phyloP scores from a whole-genome alignment of 2,888 invertebrate genomes.

The Ctenicera cuprea region DNA sequence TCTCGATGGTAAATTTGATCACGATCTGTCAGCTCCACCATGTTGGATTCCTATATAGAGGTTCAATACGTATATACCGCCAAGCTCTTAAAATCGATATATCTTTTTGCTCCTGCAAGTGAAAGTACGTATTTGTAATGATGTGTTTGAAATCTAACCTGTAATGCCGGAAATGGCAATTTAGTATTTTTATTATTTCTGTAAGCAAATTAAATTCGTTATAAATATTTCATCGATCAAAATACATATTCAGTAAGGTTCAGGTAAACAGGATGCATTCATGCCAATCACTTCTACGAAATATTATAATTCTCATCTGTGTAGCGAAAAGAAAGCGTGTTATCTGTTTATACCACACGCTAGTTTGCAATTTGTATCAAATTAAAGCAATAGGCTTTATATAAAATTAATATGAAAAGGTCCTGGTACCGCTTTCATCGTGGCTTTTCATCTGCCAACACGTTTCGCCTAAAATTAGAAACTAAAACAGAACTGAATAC shows the following conservation, averaged over 20 bases:
- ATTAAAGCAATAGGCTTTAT: neutral
- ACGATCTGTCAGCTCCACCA: no score
- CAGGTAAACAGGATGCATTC: slow-evolving; percentile 2
- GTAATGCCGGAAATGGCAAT: no score
- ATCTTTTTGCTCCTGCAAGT: no score
- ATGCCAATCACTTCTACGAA: neutral
- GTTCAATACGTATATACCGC: no score
- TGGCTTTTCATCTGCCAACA: slow-evolving; percentile 20
- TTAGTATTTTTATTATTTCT: no score
- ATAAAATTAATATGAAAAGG: slow-evolving; percentile 6
- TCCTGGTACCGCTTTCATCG: neutral
- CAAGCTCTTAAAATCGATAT: no score
- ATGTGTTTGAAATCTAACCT: no score
- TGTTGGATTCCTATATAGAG: no score
- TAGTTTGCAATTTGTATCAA: neutral
- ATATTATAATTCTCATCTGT: neutral
- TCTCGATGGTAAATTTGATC: no score
- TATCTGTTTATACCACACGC: neutral
- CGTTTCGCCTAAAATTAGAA: slow-evolving; percentile 22
- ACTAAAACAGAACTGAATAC: slow-evolving; percentile 24
- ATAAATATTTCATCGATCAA: slow-evolving; percentile 10
- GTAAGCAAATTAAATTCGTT: no score
- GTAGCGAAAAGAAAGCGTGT: neutral
- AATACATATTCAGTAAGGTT: neutral
- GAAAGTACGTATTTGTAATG: no score